Conservation (phyloP, 2,888 invertebrate species). For the Globia sparganii region DNA sequence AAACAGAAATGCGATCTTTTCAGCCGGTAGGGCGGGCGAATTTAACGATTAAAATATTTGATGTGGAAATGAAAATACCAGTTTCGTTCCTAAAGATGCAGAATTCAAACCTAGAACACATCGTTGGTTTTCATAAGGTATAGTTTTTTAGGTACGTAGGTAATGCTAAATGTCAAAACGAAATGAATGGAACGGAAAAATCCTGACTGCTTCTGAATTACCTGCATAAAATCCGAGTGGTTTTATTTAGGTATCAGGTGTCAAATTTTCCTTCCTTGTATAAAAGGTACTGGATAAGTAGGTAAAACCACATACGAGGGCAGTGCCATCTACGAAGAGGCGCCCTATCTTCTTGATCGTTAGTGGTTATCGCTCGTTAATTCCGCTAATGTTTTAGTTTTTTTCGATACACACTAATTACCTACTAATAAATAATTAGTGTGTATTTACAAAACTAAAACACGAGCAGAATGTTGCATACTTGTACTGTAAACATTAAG, state of each 20-base stretch:
- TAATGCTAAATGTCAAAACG: background rate
- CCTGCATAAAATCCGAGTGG: background rate
- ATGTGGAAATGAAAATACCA: background rate
- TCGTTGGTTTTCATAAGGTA: background rate
- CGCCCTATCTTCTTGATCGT: too few species aligned
- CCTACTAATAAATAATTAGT: too few species aligned
- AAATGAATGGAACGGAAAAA: background rate
- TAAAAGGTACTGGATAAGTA: background rate
- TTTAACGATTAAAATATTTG: background rate
- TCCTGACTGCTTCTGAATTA: too few species aligned
- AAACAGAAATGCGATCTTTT: background rate
- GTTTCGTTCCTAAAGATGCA: background rate
- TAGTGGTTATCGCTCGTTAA: too few species aligned
- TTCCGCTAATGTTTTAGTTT: too few species aligned
- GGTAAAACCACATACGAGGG: background rate
- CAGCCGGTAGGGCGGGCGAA: background rate
- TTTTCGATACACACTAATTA: too few species aligned
- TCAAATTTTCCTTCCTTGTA: conserved; percentile 2
- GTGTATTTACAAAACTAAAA: too few species aligned
- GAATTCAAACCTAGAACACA: background rate
- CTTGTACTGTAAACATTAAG: too few species aligned
- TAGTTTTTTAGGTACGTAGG: background rate
- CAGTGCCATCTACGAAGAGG: too few species aligned
- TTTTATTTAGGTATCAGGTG: background rate
- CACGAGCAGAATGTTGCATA: too few species aligned